Conservation (phyloP, 2,797 vertebrate species). For the Gymnoscopelus microlampas region DNA sequence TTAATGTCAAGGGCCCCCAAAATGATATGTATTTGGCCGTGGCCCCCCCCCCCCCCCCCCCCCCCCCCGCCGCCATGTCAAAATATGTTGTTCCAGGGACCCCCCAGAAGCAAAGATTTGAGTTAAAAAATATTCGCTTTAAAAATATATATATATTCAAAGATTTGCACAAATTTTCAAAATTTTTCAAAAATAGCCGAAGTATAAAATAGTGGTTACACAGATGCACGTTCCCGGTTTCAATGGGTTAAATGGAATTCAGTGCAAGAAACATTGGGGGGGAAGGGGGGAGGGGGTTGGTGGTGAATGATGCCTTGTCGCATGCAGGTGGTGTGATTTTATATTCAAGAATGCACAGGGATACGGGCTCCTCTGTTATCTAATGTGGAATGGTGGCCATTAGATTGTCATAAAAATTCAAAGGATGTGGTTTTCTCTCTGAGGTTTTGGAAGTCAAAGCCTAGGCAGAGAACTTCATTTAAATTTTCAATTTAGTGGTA, state of each 20-base stretch:
- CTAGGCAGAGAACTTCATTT: background rate
- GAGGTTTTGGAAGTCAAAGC: background rate
- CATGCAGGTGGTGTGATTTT: slow-evolving; percentile 52
- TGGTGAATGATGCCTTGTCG: slow-evolving; percentile 35
- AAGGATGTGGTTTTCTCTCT: slow-evolving; percentile 1
- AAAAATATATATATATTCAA: too few relatives aligned
- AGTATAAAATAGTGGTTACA: too few relatives aligned
- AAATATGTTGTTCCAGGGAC: too few relatives aligned
- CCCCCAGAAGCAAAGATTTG: too few relatives aligned
- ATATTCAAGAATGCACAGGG: slow-evolving; percentile 44
- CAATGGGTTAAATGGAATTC: slow-evolving; percentile 67
- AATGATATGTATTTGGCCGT: too few relatives aligned
- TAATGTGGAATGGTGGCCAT: slow-evolving; percentile 24
- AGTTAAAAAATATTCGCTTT: too few relatives aligned
- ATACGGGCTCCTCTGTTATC: slow-evolving; percentile 29
- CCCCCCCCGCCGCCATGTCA: too few relatives aligned
- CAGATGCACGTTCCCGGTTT: too few relatives aligned
- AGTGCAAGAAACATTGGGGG: slow-evolving; percentile 51
- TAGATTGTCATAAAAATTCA: slow-evolving; percentile 21
- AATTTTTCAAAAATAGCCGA: too few relatives aligned
- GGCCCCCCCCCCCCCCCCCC: too few relatives aligned
- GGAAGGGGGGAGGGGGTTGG: slow-evolving; percentile 33
- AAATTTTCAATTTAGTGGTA: background rate
- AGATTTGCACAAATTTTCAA: too few relatives aligned
- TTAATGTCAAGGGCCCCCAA: too few relatives aligned